Evolutionary conservation across 2,797 vertebrate genomes (phyloP).

Genomic region (Columba guinea): DNA sequence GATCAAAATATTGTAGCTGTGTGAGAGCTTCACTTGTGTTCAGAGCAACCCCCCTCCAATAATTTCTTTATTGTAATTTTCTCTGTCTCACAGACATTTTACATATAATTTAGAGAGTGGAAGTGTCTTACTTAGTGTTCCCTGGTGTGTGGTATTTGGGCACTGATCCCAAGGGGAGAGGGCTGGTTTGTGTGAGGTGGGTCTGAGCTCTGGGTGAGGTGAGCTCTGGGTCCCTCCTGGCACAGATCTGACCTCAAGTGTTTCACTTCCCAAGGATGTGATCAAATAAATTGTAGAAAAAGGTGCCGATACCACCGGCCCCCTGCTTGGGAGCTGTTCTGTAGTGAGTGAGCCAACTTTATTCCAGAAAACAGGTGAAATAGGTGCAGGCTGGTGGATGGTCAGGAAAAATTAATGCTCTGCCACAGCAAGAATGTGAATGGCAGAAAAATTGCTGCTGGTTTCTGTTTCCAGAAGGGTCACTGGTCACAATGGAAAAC

Average conservation of each 20-base stretch:
- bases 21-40: neutral
- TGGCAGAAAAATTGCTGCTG: neutral
- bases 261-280: fast-evolving
- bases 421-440: neutral
- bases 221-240: neutral
- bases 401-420: neutral
- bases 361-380: neutral
- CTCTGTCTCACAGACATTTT: neutral
- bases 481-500: neutral
- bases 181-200: fast-evolving
- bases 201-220: neutral
- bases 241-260: neutral
- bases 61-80: neutral
- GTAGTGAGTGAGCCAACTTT: neutral
- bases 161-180: neutral
- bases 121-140: neutral
- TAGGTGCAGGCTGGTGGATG: neutral
- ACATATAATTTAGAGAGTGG: neutral
- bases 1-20: neutral
- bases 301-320: neutral
- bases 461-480: neutral
- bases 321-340: neutral
- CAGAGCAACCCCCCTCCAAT: neutral
- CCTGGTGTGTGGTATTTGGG: fast-evolving
- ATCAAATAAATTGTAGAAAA: neutral